These are phyloP conservation scores for Podotricha telesiphe DNA, from an alignment of 2,888 invertebrate genomes.

Conservation along the genomic window DNA sequence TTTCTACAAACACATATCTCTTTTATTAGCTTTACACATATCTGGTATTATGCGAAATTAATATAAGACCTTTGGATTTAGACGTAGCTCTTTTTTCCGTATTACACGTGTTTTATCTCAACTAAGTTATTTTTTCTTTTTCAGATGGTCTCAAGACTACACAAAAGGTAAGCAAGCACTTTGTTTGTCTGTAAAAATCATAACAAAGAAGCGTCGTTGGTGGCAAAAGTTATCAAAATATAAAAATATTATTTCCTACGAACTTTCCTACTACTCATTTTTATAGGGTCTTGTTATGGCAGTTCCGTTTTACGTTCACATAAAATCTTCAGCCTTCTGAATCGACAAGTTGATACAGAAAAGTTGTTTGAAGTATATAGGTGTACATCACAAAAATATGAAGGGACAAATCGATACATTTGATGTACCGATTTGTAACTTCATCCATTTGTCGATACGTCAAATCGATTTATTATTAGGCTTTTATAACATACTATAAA, in stretches of 20 bases:
- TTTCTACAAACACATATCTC: too few relatives aligned
- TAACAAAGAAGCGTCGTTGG: slow-evolving; percentile 19
- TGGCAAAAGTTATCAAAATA: slow-evolving; percentile 22
- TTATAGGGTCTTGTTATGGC: slow-evolving; percentile 42
- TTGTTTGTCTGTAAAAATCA: slow-evolving; percentile 12
- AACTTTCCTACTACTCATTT: slow-evolving; percentile 40
- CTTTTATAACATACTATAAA: neutral
- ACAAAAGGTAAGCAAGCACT: neutral
- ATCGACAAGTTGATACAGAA: slow-evolving; percentile 35
- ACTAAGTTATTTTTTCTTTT: neutral
- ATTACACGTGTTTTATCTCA: neutral
- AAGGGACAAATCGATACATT: neutral
- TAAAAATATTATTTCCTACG: slow-evolving; percentile 38
- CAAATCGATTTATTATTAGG: neutral
- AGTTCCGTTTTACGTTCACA: slow-evolving; percentile 40
- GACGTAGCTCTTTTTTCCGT: too few relatives aligned
- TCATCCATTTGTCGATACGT: too few relatives aligned
- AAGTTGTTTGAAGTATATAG: slow-evolving; percentile 30
- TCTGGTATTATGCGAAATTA: too few relatives aligned
- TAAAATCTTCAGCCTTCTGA: slow-evolving; percentile 40
- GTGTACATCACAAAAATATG: neutral
- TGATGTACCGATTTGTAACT: too few relatives aligned
- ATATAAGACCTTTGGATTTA: too few relatives aligned
- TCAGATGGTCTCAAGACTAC: slow-evolving; percentile 11
- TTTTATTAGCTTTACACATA: too few relatives aligned